These are phyloP conservation scores for Pipistrellus pygmaeus DNA, from an alignment of 2,797 vertebrate species.

Conservation along the genomic window DNA sequence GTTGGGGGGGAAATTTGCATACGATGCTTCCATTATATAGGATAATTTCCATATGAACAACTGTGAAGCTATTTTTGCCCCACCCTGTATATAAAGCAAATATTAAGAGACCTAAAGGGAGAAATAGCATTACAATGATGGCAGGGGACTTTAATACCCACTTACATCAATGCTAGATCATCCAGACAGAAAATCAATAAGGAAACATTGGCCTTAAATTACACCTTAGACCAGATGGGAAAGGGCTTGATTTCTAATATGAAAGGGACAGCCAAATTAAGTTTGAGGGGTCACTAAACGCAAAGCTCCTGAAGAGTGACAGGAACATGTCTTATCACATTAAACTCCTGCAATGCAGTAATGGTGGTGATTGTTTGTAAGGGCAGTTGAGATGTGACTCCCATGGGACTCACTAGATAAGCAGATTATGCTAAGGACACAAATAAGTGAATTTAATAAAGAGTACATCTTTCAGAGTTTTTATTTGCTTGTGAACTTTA, in stretches of 20 bases:
- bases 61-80: not conserved
- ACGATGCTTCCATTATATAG: no score
- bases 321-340: not conserved
- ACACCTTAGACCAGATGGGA: not conserved
- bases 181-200: not conserved
- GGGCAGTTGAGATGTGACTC: not conserved
- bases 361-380: not conserved
- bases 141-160: not conserved
- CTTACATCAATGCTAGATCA: not conserved
- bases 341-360: not conserved
- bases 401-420: not conserved
- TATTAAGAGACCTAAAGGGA: not conserved
- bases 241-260: not conserved
- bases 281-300: not conserved
- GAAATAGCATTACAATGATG: not conserved
- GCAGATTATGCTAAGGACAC: not conserved
- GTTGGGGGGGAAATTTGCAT: no score
- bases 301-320: not conserved
- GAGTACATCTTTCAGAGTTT: not conserved
- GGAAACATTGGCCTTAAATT: not conserved
- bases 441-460: not conserved
- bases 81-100: not conserved
- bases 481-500: conserved; percentile 31
- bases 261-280: not conserved
- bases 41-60: not conserved